Base-by-base conservation (phyloP, 1,140 invertebrate species). In the Dufourea novaeangliae region DNA sequence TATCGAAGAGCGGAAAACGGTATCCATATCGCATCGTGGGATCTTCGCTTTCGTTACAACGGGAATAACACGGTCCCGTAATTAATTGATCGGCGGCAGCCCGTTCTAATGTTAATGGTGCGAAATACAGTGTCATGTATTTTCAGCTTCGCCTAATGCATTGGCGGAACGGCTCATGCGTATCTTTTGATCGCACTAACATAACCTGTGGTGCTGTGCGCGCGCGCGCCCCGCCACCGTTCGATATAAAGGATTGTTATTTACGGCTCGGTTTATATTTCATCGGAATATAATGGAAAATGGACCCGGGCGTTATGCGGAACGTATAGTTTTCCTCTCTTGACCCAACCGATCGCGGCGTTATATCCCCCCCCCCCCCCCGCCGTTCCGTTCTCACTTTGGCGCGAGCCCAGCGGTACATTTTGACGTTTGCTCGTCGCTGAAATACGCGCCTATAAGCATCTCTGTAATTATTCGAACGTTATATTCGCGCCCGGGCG, bases 251-350 rank as follows among this genome's bases (percentile, higher is more conserved):
- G 86, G 82, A 82, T 84, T 80, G 86, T 86, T 87, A 87, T 87
- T 87, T 86, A 87, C 85, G 77, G 66, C 67, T 59, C 69, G 82
- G 79, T 84, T 82, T 87, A 85, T 87, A 87, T 87, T 86, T 86
- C 82, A 86, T 86, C 82, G 82, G 78, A 79, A 84, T 84, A 87
- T 87, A 87, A 87, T 87, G 82, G 86, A 84, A 86, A 86, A 86
- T 87, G 77, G 77, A 86, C 72, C 71, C 73, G 27, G 66, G 66
- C 62, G 82, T 77, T 85, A 86, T 79, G 67, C 63, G 61, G 66
- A 81, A 81, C 79, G 72, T 71, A 83, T 74, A 84, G 71, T 72
- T 63, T 46, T 66, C 32, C 64, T 8, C 25, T n/a, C 22, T 46
- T 20, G 37, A 52, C 67, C 39, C 73, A 25, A 11, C 54, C 22